Conservation (phyloP, 2,113 vertebrate species). For the Myrmophylax atrothorax region DNA sequence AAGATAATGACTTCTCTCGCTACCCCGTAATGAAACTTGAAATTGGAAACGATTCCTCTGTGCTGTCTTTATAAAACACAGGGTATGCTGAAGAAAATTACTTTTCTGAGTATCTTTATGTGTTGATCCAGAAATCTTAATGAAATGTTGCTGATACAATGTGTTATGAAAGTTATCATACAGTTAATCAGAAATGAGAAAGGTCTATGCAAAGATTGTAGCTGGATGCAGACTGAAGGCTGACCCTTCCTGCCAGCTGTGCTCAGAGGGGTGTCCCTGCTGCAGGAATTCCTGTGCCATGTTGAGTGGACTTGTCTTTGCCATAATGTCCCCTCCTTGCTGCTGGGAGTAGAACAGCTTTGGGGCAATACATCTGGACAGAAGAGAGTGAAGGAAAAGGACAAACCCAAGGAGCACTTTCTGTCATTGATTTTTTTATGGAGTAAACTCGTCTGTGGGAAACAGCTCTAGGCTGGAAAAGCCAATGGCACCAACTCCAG, state of each 20-base stretch:
- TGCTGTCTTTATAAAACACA: not conserved
- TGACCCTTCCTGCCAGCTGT: not conserved
- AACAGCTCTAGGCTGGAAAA: not conserved
- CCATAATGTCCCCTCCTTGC: not conserved
- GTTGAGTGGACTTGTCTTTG: rapidly evolving
- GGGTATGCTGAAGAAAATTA: not conserved
- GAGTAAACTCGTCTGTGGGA: not conserved
- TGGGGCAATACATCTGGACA: not conserved
- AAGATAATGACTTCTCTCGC: not conserved
- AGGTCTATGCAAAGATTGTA: not conserved
- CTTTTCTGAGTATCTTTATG: not conserved
- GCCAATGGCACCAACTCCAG: not conserved
- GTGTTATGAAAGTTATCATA: not conserved
- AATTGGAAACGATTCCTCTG: not conserved
- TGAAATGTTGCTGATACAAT: not conserved
- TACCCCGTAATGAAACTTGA: not conserved
- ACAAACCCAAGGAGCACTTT: not conserved
- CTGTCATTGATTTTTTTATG: not conserved
- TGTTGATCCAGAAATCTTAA: not conserved
- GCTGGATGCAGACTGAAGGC: not conserved
- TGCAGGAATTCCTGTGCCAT: not conserved
- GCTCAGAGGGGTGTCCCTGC: not conserved
- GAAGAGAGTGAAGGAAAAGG: not conserved
- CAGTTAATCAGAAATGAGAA: not conserved
- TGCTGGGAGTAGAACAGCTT: not conserved